Evolutionary conservation across 2,888 invertebrate genomes (phyloP), one percentile per base, ranked within the genome.

Genomic region (Esperia sulphurella): DNA sequence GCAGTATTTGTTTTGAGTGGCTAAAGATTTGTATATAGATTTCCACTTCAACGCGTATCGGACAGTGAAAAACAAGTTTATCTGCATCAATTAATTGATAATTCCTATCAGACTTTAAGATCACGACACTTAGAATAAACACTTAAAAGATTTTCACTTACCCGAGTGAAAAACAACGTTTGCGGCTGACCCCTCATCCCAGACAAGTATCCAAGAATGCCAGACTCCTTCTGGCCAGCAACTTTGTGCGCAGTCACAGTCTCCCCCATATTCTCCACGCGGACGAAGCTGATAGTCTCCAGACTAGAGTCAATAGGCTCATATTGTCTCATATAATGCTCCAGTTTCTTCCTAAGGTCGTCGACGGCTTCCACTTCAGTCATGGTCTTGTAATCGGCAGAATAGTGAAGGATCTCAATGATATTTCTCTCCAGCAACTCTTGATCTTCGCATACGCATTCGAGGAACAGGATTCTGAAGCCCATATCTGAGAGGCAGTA

Each of bases 381-480:
- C 94, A 96, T 95, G 42, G 93, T 92, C 51, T 92, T 92, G 83
- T 98, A 98, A 74, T 98, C 97, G 2, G 95, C 95, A 57, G 96
- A 96, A 80, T 95, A 94, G 49, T 94, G 93, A 58, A 97, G 93
- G 54, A 97, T 96, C 75, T 96, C 95, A 74, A 90, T 85, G 53
- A 90, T 90, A 64, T 89, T 88, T 49, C 83, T 74, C 57, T 90
- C 89, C 3, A 90, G 78, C 0, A 90, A 56, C 45, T 81, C 83
- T 46, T 89, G 86, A 57, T 97, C 96, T 63, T 97, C 95, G 83
- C 97, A 97, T 55, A 97, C 92, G 75, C 96, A 96, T 79, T 98
- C 98, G 57, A 98, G 94, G 86, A 97, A 97, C 73, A 98, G 93
- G 50, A 97, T 93, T 65, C 96, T 93, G 83, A 95, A 96, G 51